A percentile compares a stretch with the other conserved stretches of the same genome.
Conservation (phyloP, 2,113 vertebrate genomes). For the Bettongia penicillata region DNA sequence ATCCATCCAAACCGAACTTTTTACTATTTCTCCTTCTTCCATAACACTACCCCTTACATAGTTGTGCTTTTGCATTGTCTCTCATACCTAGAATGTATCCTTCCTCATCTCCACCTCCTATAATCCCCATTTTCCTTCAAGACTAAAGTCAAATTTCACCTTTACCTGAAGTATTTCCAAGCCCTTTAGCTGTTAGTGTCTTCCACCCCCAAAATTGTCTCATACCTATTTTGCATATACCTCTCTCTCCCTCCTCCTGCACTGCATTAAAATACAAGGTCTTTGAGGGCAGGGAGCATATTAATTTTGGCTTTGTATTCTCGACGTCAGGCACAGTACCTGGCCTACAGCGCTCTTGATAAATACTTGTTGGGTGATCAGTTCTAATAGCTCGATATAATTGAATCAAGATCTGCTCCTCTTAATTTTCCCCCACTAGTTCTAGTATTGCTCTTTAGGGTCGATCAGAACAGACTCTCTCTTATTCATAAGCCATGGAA, state of each 20-base stretch:
- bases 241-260: neutral
- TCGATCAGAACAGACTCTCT: neutral
- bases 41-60: neutral
- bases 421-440: neutral
- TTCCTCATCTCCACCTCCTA: neutral
- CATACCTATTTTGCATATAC: neutral
- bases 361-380: neutral
- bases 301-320: neutral
- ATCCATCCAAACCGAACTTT: neutral
- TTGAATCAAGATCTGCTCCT: neutral
- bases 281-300: neutral
- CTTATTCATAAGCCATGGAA: neutral
- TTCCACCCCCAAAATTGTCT: neutral
- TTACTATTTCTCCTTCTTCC: neutral
- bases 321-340: neutral
- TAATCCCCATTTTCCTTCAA: neutral
- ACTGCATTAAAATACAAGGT: neutral
- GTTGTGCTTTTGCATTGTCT: neutral
- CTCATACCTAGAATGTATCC: neutral
- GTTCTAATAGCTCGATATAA: neutral
- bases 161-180: neutral
- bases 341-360: neutral
- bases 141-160: neutral
- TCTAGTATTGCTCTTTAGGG: neutral
- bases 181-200: neutral